Base-by-base conservation (phyloP, 2,888 invertebrate genomes). In the Cheilosia vernalis region DNA sequence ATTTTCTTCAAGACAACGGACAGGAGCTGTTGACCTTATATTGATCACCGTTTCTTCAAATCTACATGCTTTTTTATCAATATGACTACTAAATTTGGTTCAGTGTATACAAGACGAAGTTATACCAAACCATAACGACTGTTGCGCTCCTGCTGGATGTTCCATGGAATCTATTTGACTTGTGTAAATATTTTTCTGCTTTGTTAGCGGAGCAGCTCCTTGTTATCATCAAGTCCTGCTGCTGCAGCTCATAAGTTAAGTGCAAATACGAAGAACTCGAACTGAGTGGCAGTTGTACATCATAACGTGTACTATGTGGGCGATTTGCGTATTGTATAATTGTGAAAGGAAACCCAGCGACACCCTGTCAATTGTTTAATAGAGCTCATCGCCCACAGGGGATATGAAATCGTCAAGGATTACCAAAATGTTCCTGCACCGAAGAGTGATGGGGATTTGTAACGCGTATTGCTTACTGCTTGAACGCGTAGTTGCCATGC, bases 71-170 rank as follows among this genome's bases (percentile, higher is more conserved):
- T n/a, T n/a, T n/a, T n/a, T n/a, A n/a, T n/a, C n/a, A n/a, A n/a
- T n/a, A n/a, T n/a, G n/a, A n/a, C n/a, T n/a, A n/a, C n/a, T n/a
- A n/a, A n/a, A n/a, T n/a, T n/a, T n/a, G n/a, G n/a, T n/a, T n/a
- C n/a, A n/a, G n/a, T n/a, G n/a, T n/a, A 78, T 19, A 30, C 55
- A 30, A 24, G 30, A 4, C 51, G 37, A 37, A 37, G 37, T 13
- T 13, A 37, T 37, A 37, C 10, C 60, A n/a, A 9, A 42, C 51
- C 30, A 67, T 30, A 44, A 58, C 55, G 58, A 74, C 79, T 84
- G 83, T 79, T 79, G 83, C 79, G 79, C 61, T 74, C 49, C 47
- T 73, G 63, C 51, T 69, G 74, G 60, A 49, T 27, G 66, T 70
- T 51, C 37, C 4, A 4, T 37, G 47, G 63, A 78, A 70, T 78